phyloP scores from a whole-genome alignment of 1,140 invertebrate genomes.

The Rhyzopertha dominica region DNA sequence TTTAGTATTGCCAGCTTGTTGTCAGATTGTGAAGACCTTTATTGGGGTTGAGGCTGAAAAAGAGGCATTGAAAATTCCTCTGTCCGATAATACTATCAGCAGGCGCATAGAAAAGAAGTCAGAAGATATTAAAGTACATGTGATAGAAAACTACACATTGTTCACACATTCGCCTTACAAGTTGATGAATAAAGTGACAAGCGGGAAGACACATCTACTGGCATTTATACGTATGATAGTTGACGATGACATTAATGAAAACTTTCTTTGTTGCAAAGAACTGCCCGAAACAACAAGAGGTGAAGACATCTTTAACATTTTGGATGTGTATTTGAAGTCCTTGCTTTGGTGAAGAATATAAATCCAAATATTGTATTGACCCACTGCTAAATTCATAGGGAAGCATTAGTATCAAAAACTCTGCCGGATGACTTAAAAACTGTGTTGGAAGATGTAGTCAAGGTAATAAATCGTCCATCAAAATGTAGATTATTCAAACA shows the following conservation, averaged over 20 bases:
- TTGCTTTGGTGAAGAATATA: slow-evolving; percentile 6
- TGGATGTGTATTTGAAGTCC: slow-evolving; percentile 1
- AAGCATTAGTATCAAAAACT: slow-evolving; percentile 9
- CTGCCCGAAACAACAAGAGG: slow-evolving; percentile 4
- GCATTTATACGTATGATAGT: slow-evolving; percentile 6
- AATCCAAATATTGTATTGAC: slow-evolving; percentile 4
- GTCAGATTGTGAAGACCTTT: slow-evolving; percentile 8
- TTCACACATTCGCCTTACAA: too few species aligned
- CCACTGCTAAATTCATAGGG: neutral
- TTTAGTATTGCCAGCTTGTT: slow-evolving; percentile 4
- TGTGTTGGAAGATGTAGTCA: slow-evolving; percentile 5
- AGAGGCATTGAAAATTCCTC: slow-evolving; percentile 1
- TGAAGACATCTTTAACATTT: slow-evolving; percentile 7
- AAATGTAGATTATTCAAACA: slow-evolving; percentile 8
- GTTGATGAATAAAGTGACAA: slow-evolving; percentile 6
- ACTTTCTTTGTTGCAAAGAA: slow-evolving; percentile 7
- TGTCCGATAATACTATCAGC: slow-evolving; percentile 5
- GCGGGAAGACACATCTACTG: slow-evolving; percentile 6
- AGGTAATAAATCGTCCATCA: slow-evolving; percentile 5
- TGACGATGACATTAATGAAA: slow-evolving; percentile 7
- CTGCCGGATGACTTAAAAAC: slow-evolving; percentile 3
- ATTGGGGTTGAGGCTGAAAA: slow-evolving; percentile 3
- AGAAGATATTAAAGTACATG: slow-evolving; percentile 5
- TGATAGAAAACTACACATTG: too few species aligned
- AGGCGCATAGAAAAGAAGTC: neutral